Conservation (phyloP, 2,113 vertebrate genomes). For the Phylloscopus trochilus region DNA sequence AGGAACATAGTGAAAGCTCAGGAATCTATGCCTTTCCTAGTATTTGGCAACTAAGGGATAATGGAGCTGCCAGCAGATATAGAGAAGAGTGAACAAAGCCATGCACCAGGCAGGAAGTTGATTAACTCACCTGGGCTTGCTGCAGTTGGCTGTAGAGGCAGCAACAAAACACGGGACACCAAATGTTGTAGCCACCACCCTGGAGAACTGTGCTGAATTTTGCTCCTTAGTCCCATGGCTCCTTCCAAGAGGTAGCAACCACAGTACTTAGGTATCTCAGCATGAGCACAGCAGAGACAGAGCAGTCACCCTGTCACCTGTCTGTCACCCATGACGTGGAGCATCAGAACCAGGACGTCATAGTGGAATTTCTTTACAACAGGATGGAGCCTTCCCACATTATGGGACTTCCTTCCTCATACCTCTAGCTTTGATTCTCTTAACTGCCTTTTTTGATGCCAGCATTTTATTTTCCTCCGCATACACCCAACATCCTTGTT, state of each 20-base stretch:
- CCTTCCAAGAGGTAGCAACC: neutral
- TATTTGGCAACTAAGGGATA: neutral
- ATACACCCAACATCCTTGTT: neutral
- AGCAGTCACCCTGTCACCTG: neutral
- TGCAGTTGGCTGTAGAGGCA: neutral
- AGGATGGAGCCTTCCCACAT: neutral
- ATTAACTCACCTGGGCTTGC: neutral
- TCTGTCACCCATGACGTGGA: fast-evolving
- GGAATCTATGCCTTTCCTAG: neutral
- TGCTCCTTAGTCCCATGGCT: neutral
- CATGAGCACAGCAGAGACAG: neutral
- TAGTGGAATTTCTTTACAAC: neutral
- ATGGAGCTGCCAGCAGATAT: neutral
- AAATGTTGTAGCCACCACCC: neutral
- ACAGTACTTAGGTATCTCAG: neutral
- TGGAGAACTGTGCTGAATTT: neutral
- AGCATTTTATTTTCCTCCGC: neutral
- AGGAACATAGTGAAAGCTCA: neutral
- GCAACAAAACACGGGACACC: neutral
- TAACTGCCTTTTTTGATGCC: neutral
- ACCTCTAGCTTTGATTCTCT: neutral
- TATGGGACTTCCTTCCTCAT: neutral
- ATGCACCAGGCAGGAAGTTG: neutral
- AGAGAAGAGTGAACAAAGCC: neutral
- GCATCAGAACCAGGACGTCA: neutral